Evolutionary conservation across 2,888 invertebrate genomes (phyloP), one percentile per base, ranked within the genome.

Genomic region (Leucophora obtusa): DNA sequence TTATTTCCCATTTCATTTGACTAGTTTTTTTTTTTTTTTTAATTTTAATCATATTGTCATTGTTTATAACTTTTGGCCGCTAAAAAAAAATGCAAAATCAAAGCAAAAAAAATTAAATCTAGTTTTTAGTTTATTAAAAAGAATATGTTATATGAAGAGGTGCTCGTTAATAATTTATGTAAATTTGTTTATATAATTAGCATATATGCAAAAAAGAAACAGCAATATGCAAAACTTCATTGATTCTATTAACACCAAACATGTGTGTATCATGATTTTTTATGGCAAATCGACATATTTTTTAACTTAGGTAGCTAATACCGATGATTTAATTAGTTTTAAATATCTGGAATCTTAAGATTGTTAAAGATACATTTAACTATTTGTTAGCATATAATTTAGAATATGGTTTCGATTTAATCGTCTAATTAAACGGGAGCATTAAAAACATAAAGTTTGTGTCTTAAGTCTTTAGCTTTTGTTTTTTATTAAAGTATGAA

Each of bases 161-260:
- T 43, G 38, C 54, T 66, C 56, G 56, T 66, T 66, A 54, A 66
- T 66, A 56, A 66, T 56, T 66, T 56, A 66, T 66, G 54, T 47
- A 56, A 66, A 66, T 66, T 65, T 66, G 43, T 21, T 54, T 66
- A 43, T 38, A 43, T 43, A 54, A 66, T 66, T 66, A 66, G 21
- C 66, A 66, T 15, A 56, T 28, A 28, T 43, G 66, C 54, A 38
- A 66, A 38, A 53, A 54, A 17, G 56, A 66, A 54, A 24, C 33
- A 54, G 14, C 17, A 28, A 43, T 56, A 54, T 43, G 24, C 66
- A 66, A 6, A 54, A 54, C 15, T 10, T 3, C 21, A 24, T 8
- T 33, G 6, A 17, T 33, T 58, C 33, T 0, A 54, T n/a, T 2
- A 7, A 33, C 28, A 33, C 2, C 14, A 38, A 33, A 24, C 54